phyloP scores from a whole-genome alignment of 30 jellyfish, hydroid and myxozoan genomes.

The Chironex yamaguchii region DNA sequence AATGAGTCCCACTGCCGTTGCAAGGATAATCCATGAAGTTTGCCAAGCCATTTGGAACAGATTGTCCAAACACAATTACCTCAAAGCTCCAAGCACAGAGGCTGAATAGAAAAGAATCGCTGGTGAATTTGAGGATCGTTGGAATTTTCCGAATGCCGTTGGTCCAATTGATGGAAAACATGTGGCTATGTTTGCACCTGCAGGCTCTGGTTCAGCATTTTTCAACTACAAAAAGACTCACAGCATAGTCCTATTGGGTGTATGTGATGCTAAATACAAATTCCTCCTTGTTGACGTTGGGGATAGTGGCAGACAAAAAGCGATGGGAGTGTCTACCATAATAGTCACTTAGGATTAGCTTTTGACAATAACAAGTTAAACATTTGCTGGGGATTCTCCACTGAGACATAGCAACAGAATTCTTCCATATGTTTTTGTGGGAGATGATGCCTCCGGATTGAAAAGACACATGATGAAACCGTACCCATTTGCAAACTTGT shows the following conservation, averaged over 20 bases:
- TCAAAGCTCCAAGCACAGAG: conserved; percentile 8
- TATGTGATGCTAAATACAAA: conserved; percentile 58
- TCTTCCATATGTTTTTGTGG: conserved; percentile 50
- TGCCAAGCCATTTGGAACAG: conserved; percentile 41
- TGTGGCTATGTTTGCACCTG: conserved; percentile 30
- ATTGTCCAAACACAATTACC: conserved; percentile 11
- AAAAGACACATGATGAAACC: conserved; percentile 82
- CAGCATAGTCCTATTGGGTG: conserved; percentile 62
- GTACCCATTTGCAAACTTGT: conserved; percentile 29
- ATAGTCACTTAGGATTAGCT: conserved; percentile 41
- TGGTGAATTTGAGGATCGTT: conserved; percentile 13
- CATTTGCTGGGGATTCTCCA: conserved; percentile 12
- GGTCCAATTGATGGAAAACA: conserved; percentile 59
- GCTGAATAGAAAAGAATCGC: conserved; percentile 46
- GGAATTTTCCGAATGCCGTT: conserved; percentile 49
- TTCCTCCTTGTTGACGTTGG: conserved; percentile 39
- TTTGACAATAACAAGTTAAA: conserved; percentile 2
- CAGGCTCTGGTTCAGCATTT: conserved; percentile 18
- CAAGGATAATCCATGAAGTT: conserved; percentile 35
- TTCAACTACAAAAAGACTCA: conserved; percentile 51
- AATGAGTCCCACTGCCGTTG: conserved; percentile 42
- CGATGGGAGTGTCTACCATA: conserved; percentile 12
- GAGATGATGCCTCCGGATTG: conserved; percentile 67
- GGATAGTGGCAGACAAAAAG: conserved; percentile 5
- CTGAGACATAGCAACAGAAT: conserved; percentile 1